Conservation (phyloP, 2,797 vertebrate species). For the Falco biarmicus region DNA sequence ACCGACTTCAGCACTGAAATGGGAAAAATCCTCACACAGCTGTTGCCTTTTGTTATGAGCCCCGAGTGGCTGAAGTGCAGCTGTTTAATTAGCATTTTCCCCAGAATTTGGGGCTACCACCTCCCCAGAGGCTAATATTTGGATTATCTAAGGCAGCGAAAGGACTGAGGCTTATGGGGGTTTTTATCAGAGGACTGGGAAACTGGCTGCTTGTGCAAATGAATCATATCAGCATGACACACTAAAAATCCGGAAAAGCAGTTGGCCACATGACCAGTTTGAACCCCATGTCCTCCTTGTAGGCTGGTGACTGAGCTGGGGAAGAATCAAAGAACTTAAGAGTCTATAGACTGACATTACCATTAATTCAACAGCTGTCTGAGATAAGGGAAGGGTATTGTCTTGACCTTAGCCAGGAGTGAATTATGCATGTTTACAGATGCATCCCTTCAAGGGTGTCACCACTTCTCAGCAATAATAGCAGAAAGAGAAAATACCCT, state of each 20-base stretch:
- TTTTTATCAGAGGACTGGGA: neutral
- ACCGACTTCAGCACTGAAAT: neutral
- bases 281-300: neutral
- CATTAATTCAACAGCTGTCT: neutral
- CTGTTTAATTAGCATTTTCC: neutral
- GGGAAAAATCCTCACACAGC: neutral
- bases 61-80: neutral
- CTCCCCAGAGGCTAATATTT: neutral
- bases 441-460: neutral
- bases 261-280: neutral
- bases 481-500: constrained; percentile 1
- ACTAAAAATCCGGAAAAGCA: neutral
- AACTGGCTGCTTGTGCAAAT: neutral
- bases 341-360: neutral
- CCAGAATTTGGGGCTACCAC: neutral
- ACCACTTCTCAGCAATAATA: neutral
- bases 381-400: neutral
- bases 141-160: neutral
- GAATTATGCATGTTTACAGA: neutral
- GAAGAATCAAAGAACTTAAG: neutral
- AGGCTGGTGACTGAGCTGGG: neutral
- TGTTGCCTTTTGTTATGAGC: neutral
- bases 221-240: neutral
- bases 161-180: neutral
- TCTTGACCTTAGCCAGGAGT: neutral